Evolutionary conservation across 2,797 vertebrate genomes (phyloP).

Genomic region (Synanceia verrucosa): DNA sequence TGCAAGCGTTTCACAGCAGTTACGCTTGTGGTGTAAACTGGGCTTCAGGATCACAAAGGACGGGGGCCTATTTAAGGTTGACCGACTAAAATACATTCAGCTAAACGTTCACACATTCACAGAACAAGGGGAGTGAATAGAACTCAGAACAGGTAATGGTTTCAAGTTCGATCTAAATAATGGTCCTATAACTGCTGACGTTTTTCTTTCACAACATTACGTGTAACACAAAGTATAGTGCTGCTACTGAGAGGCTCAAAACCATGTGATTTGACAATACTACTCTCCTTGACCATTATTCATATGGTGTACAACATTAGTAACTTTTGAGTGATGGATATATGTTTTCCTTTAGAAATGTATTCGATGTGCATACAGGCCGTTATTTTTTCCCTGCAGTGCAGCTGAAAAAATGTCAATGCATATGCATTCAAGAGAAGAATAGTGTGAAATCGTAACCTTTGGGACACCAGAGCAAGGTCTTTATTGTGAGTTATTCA

Average conservation of each 20-base stretch:
- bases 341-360: conserved; percentile 4
- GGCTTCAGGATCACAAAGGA: conserved; percentile 21
- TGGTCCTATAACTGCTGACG: too few species aligned
- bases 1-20: too few species aligned
- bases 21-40: not conserved
- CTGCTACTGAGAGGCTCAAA: not conserved
- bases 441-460: not conserved
- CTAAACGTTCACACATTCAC: not conserved
- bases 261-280: not conserved
- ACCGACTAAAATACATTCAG: not conserved
- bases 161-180: too few species aligned
- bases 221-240: not conserved
- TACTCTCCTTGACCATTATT: not conserved
- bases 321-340: not conserved
- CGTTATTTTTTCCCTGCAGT: conserved; percentile 28
- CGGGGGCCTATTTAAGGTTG: not conserved
- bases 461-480: not conserved
- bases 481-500: not conserved
- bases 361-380: conserved; percentile 8
- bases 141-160: too few species aligned
- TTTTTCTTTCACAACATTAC: too few species aligned
- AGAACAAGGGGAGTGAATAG: not conserved
- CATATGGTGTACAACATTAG: not conserved
- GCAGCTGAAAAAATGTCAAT: conserved; percentile 19
- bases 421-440: conserved; percentile 5